These are phyloP conservation scores for Lutraria lutraria DNA, from an alignment of 2,888 invertebrate species.

Conservation along the genomic window DNA sequence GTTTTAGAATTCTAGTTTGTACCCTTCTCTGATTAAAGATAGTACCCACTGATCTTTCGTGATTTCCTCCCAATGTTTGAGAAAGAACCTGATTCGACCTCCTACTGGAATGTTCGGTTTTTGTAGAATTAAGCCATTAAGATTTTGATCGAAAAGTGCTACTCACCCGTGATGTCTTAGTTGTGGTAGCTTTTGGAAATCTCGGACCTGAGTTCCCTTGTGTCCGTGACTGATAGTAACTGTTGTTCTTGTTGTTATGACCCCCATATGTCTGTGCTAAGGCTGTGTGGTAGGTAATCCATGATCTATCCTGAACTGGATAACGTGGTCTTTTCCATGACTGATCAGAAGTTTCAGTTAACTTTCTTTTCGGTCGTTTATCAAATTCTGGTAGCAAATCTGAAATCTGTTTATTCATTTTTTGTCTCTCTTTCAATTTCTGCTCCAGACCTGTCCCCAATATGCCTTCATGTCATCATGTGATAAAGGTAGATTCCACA, in stretches of 20 bases:
- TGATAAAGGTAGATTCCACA: conserved; percentile 45
- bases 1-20: conserved; percentile 42
- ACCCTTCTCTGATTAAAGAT: conserved; percentile 39
- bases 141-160: too few relatives aligned
- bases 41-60: background rate
- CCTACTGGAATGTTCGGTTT: too few relatives aligned
- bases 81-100: too few relatives aligned
- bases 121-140: background rate
- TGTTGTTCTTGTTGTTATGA: background rate
- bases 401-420: conserved; percentile 45
- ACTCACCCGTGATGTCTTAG: conserved; percentile 2
- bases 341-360: too few relatives aligned
- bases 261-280: background rate
- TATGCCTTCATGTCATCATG: conserved; percentile 50
- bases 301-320: background rate
- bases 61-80: too few relatives aligned
- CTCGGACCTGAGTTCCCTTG: background rate
- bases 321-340: too few relatives aligned
- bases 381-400: conserved; percentile 50
- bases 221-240: too few relatives aligned
- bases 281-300: background rate
- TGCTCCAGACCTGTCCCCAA: conserved; percentile 35
- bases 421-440: conserved; percentile 38
- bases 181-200: conserved; percentile 20
- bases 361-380: background rate